Evolutionary conservation across 2,888 invertebrate genomes (phyloP).

Genomic region (Gastrophysa polygoni): DNA sequence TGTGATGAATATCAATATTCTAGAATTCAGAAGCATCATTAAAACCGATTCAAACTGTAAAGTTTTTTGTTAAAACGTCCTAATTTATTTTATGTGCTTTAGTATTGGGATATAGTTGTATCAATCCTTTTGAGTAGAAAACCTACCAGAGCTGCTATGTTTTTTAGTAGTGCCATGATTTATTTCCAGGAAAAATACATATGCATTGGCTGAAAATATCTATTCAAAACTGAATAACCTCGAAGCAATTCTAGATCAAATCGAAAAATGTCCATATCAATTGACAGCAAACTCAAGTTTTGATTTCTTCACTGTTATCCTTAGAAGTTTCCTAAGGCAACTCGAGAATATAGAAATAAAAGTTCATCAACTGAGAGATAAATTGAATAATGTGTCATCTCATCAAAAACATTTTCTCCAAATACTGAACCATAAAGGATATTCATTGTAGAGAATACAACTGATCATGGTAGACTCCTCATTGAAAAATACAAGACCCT

Average conservation of each 20-base stretch:
- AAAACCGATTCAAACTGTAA: too few species aligned
- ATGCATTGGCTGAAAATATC: conserved; percentile 10
- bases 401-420: background rate
- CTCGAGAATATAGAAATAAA: conserved; percentile 8
- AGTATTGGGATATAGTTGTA: too few species aligned
- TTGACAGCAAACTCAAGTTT: background rate
- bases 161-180: background rate
- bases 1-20: background rate
- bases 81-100: too few species aligned
- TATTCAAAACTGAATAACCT: background rate
- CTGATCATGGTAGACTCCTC: too few species aligned
- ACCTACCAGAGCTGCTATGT: too few species aligned
- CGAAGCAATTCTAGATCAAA: background rate
- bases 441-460: too few species aligned
- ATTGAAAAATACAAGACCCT: too few species aligned
- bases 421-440: background rate
- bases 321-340: background rate
- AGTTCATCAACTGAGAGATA: background rate
- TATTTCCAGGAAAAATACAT: conserved; percentile 2
- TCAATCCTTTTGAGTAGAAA: too few species aligned
- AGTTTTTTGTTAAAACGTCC: too few species aligned
- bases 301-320: background rate
- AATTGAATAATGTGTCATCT: background rate
- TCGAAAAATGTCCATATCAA: background rate
- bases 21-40: too few species aligned